Evolutionary conservation across 1,140 invertebrate genomes (phyloP), one percentile per base, ranked within the genome.

Genomic region (Drosophila fuyamai): DNA sequence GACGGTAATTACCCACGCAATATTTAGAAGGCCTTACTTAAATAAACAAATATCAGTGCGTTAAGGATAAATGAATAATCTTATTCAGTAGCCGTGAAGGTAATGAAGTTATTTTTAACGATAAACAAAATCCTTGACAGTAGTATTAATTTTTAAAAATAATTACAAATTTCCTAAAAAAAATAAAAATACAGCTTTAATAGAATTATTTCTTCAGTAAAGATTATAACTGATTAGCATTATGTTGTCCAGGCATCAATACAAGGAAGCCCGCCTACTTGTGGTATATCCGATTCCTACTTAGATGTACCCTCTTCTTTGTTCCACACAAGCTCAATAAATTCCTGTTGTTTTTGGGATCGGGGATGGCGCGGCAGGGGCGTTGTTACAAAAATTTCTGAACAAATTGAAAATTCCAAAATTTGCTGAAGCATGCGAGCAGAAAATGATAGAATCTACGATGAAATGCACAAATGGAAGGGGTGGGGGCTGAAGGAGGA

Each of bases 351-450:
- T 60, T 35, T 51, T 47, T 47, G 59, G 56, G 35, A 32, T 4
- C 5, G 13, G 9, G 63, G 7, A 16, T 27, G 36, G 29, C 43
- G 36, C 14, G 9, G n/a, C 10, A 16, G 27, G 43, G 27, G 23
- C 50, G 51, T 29, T 50, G 55, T 57, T 86, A 60, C 83, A 83
- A 88, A 88, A 88, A 88, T 88, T 78, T 83, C 85, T 80, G 84
- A 88, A 84, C 84, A 88, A 88, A 88, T 88, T 88, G 84, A 88
- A 88, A 88, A 88, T 88, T 88, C 84, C 84, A 78, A 89, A 88
- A 88, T 78, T 88, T 70, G 84, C 84, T 84, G 84, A 81, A 75
- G 80, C 84, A 84, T 88, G 77, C 73, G 76, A 84, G 80, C 80
- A 84, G 80, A 80, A 88, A 88, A 88, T 88, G 84, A 88, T 88